phyloP scores from a whole-genome alignment of 1,140 invertebrate species.

The Temnothorax nylanderi region DNA sequence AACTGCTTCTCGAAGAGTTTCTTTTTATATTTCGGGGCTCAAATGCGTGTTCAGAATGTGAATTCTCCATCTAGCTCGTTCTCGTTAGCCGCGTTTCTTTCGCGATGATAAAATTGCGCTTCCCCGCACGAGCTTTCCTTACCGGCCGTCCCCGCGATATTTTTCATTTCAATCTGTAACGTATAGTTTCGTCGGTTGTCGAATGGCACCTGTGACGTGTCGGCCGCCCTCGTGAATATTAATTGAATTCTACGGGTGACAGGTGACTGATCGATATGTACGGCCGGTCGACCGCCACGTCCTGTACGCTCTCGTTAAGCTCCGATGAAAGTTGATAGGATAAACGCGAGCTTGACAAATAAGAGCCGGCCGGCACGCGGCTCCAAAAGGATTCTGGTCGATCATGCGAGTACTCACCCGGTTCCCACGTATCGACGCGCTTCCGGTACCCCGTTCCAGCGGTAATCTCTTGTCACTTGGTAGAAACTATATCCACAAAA shows the following conservation, averaged over 20 bases:
- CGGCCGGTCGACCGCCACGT: not conserved
- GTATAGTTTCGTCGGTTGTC: slow-evolving; percentile 37
- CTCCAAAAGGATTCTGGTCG: not conserved
- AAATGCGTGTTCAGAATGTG: slow-evolving; percentile 41
- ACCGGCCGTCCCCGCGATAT: not conserved
- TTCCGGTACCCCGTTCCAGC: not conserved
- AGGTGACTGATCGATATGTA: slow-evolving; percentile 59
- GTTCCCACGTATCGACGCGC: not conserved
- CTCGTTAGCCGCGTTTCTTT: slow-evolving; percentile 38
- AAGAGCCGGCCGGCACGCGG: slow-evolving; percentile 17
- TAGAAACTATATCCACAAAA: slow-evolving; percentile 21
- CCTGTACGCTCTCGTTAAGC: slow-evolving; percentile 48
- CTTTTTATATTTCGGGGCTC: slow-evolving; percentile 30
- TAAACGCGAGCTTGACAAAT: slow-evolving; percentile 53
- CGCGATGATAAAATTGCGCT: slow-evolving; percentile 54
- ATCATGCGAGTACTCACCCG: slow-evolving; percentile 22
- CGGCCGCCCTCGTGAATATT: slow-evolving; percentile 41
- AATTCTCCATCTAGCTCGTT: not conserved
- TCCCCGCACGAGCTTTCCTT: not conserved
- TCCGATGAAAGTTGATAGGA: slow-evolving; percentile 51
- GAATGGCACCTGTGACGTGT: slow-evolving; percentile 35
- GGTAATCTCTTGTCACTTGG: not conserved
- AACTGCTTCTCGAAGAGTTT: not conserved
- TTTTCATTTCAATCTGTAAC: slow-evolving; percentile 49
- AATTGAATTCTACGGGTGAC: slow-evolving; percentile 57